Evolutionary conservation across 2,113 vertebrate genomes (phyloP), one percentile per base, ranked within the genome.

Genomic region (Melierax canorus): DNA sequence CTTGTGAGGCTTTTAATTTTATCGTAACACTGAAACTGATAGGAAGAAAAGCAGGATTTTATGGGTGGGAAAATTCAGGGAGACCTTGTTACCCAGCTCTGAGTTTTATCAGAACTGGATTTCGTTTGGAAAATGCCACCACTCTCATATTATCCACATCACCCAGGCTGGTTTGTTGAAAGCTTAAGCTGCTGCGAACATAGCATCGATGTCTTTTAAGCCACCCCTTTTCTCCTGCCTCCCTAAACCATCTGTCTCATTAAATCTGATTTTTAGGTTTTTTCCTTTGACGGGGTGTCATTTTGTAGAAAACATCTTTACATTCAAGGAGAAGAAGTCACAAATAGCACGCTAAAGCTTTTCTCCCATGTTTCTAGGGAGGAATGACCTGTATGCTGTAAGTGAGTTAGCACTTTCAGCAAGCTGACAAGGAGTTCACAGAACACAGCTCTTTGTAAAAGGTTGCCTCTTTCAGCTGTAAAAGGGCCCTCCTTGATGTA

Each of bases 391-490:
- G 83, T 90, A 46, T 34, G 81, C 80, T 88, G 73, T 87, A 39
- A 85, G 71, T 86, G 95, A 95, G 86, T 94, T 97, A 92, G 85
- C 94, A 96, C 91, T 97, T 96, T 78, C 76, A 93, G 95, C 60
- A 75, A 86, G 83, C 88, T 94, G 92, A 87, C 91, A 95, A 85
- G 92, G 51, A 63, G 39, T 67, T 90, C 90, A 85, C 60, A 93
- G 90, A 96, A 95, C 50, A 63, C 59, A 94, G 85, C 38, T 94
- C 75, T 69, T 90, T 78, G 58, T 62, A 69, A 90, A 93, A 93
- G 80, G 86, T 93, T 96, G 91, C 67, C 86, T 96, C 78, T 91
- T 46, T 60, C 80, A 79, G 43, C 88, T 72, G 30, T 73, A 81
- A 92, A 92, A 92, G 77, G 36, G 85, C 55, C 48, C 74, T 95